Evolutionary conservation across 2,113 vertebrate species (phyloP).

Genomic region (Seriola dumerili): DNA sequence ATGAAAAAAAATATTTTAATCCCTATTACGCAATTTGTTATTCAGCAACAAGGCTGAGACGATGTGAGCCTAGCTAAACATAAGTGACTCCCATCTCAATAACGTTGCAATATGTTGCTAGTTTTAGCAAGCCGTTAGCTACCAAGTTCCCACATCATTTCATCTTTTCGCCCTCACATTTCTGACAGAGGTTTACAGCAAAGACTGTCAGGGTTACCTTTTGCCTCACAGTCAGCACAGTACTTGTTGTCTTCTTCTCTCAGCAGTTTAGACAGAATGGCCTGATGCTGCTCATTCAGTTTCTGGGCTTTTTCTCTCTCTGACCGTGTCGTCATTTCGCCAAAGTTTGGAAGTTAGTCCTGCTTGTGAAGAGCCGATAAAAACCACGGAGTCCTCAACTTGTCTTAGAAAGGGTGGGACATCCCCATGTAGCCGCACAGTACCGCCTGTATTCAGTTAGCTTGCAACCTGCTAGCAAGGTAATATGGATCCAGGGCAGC

Average conservation of each 20-base stretch:
- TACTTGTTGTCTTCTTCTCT: constrained; percentile 95
- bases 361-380: not conserved
- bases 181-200: not conserved
- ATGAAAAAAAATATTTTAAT: accelerated
- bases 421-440: constrained; percentile 31
- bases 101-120: constrained; percentile 21
- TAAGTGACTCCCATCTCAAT: constrained; percentile 17
- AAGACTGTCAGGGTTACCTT: constrained; percentile 82
- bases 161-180: not conserved
- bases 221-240: constrained; percentile 96
- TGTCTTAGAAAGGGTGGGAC: constrained; percentile 40
- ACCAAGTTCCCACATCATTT: constrained; percentile 1
- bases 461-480: constrained; percentile 66
- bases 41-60: not conserved
- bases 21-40: not conserved
- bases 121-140: constrained; percentile 21
- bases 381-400: constrained; percentile 12
- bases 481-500: constrained; percentile 51
- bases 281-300: constrained; percentile 96
- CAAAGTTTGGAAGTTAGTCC: constrained; percentile 8
- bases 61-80: not conserved
- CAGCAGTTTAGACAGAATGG: constrained; percentile 93
- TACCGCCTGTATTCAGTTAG: constrained; percentile 28
- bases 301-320: constrained; percentile 96
- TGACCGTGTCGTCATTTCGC: constrained; percentile 92